A percentile compares a stretch with the other conserved stretches of the same genome.
Conservation (phyloP, 2,113 vertebrate genomes). For the Tragulus kanchil region DNA sequence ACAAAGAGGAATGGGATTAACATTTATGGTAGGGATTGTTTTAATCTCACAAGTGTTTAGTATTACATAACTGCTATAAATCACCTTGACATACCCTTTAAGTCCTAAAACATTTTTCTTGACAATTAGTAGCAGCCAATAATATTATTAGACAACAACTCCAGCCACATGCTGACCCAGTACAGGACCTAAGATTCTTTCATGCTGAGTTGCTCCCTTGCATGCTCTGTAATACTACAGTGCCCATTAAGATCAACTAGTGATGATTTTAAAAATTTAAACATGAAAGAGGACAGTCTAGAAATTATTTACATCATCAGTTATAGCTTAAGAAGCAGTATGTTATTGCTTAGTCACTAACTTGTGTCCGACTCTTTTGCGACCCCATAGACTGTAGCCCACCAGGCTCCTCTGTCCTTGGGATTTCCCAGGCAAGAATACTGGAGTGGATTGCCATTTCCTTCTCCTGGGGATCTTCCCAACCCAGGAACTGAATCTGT, state of each 20-base stretch:
- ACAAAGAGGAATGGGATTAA: background rate
- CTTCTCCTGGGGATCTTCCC: background rate
- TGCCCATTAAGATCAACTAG: background rate
- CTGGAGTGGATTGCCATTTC: background rate
- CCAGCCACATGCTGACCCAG: background rate
- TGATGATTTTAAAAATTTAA: background rate
- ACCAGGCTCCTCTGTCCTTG: background rate
- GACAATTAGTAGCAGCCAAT: conserved; percentile 22
- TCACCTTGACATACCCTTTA: conserved; percentile 29
- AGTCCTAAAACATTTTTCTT: conserved; percentile 24
- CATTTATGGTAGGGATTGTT: conserved; percentile 44
- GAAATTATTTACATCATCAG: background rate
- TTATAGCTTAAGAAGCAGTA: background rate
- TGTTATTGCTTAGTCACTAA: background rate
- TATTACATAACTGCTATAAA: background rate
- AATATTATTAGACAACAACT: background rate
- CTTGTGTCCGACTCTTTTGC: background rate
- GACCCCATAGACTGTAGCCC: background rate
- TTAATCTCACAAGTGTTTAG: conserved; percentile 19
- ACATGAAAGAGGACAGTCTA: background rate
- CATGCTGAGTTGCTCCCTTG: background rate
- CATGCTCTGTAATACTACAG: background rate
- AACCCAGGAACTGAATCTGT: background rate
- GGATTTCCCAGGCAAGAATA: background rate
- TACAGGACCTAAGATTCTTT: background rate